Base-by-base conservation (phyloP, 1,140 invertebrate genomes). In the Pentalonia nigronervosa region DNA sequence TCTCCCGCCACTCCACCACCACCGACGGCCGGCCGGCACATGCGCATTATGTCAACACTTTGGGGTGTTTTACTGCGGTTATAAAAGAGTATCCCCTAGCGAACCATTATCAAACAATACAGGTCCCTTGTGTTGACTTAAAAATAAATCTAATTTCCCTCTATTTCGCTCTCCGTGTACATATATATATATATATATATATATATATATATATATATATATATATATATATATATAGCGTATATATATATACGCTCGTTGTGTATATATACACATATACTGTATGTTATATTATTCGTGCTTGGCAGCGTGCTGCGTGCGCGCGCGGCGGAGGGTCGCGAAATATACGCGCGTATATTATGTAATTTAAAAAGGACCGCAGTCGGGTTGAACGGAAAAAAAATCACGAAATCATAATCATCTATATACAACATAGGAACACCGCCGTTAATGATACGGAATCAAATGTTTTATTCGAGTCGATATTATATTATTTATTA, bases 91-190 rank as follows among this genome's bases (percentile, higher is more conserved):
- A 93, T 93, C 91, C 91, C 91, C 91, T 50, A 53, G 91, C 76
- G 81, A 45, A 93, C 91, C 91, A 93, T 93, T 93, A 93, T 93
- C 91, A 93, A 93, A 93, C 91, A 93, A 93, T 93, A 93, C 91
- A 36, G 91, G 91, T 93, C 91, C 81, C 91, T 93, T 36, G 91
- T 93, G 91, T 93, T 93, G 91, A 93, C 91, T 93, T 93, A 93
- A 93, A 93, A 93, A 93, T 93, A 93, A 93, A 93, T 93, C 91
- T 93, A 93, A 93, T 93, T 93, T 93, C 91, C 91, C 48, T 92
- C 76, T 48, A 76, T 76, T 87, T 53, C 34, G 87, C 20, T 87
- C 30, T 87, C 14, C 14, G 41, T 4, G 14, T 90, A 60, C 11
- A 56, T 36, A 87, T 34, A 47, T n/a, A 20, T 50, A 36, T 50